phyloP scores from a whole-genome alignment of 2,113 vertebrate genomes.

The Rhinogobius similis region DNA sequence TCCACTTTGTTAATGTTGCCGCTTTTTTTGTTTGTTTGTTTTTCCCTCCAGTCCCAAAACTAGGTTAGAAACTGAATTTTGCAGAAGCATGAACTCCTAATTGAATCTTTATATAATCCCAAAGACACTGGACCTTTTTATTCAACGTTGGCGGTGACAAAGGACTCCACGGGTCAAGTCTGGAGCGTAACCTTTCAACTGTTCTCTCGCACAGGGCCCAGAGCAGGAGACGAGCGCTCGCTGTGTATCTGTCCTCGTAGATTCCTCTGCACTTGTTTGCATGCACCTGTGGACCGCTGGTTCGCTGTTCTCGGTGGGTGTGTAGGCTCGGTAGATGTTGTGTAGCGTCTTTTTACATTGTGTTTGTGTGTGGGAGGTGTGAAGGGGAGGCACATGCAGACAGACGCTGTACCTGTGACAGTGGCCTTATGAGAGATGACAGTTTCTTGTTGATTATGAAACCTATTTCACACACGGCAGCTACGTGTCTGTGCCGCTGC shows the following conservation, averaged over 20 bases:
- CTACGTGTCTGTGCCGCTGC: conserved; percentile 30
- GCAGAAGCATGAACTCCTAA: neutral
- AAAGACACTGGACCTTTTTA: neutral
- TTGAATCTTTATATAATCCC: neutral
- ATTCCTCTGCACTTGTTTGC: conserved; percentile 5
- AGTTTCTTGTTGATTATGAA: conserved; percentile 66
- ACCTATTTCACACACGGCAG: conserved; percentile 54
- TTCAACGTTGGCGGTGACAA: neutral
- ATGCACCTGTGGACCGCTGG: conserved; percentile 2
- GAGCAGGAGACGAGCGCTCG: neutral
- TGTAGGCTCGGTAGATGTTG: conserved; percentile 18
- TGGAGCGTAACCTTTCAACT: neutral
- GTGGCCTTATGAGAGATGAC: conserved; percentile 54
- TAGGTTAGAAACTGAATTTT: too few relatives aligned
- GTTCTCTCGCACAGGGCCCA: neutral
- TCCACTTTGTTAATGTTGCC: too few relatives aligned
- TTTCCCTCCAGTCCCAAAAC: too few relatives aligned
- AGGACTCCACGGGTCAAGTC: neutral
- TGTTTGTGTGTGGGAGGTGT: conserved; percentile 64
- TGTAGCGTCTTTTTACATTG: conserved; percentile 36
- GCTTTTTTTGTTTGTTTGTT: too few relatives aligned
- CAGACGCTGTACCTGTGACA: conserved; percentile 60
- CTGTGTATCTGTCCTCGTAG: conserved; percentile 1
- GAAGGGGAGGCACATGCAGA: conserved; percentile 33
- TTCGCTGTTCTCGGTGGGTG: conserved; percentile 16